These are phyloP conservation scores for Chanos chanos DNA, from an alignment of 2,797 vertebrate species.

Conservation along the genomic window DNA sequence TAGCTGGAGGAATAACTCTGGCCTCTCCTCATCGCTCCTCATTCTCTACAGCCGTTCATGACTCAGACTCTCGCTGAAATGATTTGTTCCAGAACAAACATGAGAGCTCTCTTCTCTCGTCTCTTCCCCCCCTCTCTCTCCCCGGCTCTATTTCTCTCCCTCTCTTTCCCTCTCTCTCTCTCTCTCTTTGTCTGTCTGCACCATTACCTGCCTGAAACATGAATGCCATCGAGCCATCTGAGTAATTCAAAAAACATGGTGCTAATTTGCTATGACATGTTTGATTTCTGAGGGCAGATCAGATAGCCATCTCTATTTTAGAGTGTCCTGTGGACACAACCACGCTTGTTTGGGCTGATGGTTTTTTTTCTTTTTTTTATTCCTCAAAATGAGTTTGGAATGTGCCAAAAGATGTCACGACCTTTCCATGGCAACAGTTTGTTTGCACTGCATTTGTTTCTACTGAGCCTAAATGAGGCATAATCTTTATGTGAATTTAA, in stretches of 20 bases:
- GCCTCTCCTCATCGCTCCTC: constrained; percentile 76
- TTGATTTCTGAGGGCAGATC: constrained; percentile 79
- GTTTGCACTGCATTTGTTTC: constrained; percentile 57
- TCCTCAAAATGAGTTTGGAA: constrained; percentile 56
- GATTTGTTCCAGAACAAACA: constrained; percentile 81
- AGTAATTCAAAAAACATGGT: constrained; percentile 79
- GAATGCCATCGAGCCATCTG: constrained; percentile 28
- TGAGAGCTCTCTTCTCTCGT: constrained; percentile 34
- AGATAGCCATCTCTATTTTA: constrained; percentile 75
- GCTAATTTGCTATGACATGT: constrained; percentile 82
- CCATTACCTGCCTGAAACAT: constrained; percentile 27
- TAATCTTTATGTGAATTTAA: constrained; percentile 35
- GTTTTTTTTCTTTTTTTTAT: too few relatives aligned
- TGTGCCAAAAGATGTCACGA: constrained; percentile 57
- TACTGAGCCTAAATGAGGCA: constrained; percentile 49
- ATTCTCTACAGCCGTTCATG: constrained; percentile 73
- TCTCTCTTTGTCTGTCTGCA: not conserved
- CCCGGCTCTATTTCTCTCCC: constrained; percentile 14
- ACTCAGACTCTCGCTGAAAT: constrained; percentile 75
- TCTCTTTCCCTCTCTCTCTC: not conserved
- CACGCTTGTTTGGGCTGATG: constrained; percentile 55
- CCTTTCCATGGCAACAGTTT: constrained; percentile 58
- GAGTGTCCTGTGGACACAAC: constrained; percentile 51
- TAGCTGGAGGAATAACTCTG: constrained; percentile 71
- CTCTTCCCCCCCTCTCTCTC: constrained; percentile 7